Conservation (phyloP, 53 echinoderm and acorn worm genomes). For the Holothuria leucospilota region DNA sequence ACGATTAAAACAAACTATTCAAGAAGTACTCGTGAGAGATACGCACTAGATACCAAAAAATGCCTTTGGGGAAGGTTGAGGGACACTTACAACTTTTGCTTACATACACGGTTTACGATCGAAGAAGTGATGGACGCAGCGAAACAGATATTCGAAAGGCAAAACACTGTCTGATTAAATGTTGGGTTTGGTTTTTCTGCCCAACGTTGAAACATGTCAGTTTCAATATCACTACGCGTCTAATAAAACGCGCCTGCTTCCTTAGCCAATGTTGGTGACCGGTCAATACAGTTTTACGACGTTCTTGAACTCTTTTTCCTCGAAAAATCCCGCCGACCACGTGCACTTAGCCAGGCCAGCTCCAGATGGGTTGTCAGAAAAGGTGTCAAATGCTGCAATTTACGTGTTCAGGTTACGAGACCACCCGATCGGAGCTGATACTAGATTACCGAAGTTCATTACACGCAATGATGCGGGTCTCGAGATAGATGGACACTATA, state of each 20-base stretch:
- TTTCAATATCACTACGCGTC: slow-evolving; percentile 41
- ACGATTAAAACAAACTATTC: neutral
- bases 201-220: slow-evolving; percentile 52
- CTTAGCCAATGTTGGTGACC: slow-evolving; percentile 9
- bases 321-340: neutral
- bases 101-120: neutral
- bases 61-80: no score
- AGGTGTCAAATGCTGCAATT: slow-evolving; percentile 21
- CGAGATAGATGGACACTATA: neutral
- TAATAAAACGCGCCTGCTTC: no score
- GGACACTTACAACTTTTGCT: neutral
- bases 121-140: neutral
- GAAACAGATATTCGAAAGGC: neutral
- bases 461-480: slow-evolving; percentile 24
- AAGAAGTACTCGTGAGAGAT: no score
- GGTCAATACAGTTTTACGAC: neutral
- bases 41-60: no score
- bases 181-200: slow-evolving; percentile 53
- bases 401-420: slow-evolving; percentile 30
- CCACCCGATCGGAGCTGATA: slow-evolving; percentile 44
- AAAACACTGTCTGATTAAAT: slow-evolving; percentile 35
- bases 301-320: no score
- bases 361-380: slow-evolving; percentile 41
- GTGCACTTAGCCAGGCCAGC: slow-evolving; percentile 2
- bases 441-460: slow-evolving; percentile 1